Percentiles rank a stretch among this genome's conserved stretches.
These are phyloP conservation scores for Mastacembelus armatus DNA, from an alignment of 2,797 vertebrate genomes.

Conservation along the genomic window DNA sequence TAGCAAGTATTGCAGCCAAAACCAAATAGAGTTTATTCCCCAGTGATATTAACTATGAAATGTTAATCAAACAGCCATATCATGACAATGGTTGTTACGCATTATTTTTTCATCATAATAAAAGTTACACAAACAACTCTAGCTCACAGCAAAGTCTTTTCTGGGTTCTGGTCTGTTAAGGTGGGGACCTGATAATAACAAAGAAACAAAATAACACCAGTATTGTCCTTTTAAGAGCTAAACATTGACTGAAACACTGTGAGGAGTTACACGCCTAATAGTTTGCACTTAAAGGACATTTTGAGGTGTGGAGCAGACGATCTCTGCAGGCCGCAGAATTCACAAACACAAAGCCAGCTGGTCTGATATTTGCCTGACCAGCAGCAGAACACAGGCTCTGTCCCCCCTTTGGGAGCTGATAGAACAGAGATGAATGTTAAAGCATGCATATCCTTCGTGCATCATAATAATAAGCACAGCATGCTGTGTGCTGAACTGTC, in stretches of 20 bases:
- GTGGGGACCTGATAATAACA: conserved; percentile 11
- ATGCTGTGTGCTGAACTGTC: conserved; percentile 50
- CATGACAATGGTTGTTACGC: not conserved
- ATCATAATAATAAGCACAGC: conserved; percentile 59
- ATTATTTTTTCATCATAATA: not conserved
- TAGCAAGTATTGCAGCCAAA: not conserved
- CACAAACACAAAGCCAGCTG: conserved; percentile 82
- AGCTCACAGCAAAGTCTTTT: not conserved
- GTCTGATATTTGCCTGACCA: conserved; percentile 77
- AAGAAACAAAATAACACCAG: conserved; percentile 36
- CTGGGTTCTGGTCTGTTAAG: not conserved
- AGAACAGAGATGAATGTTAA: conserved; percentile 73
- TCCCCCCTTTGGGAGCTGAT: conserved; percentile 66
- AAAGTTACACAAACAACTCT: not conserved
- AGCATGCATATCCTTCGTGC: conserved; percentile 70
- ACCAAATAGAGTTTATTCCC: not conserved
- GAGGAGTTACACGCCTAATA: conserved; percentile 67
- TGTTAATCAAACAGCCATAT: not conserved
- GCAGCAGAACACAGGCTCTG: conserved; percentile 74
- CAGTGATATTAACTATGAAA: conserved; percentile 3
- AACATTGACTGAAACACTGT: conserved; percentile 58
- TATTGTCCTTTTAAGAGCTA: conserved; percentile 18
- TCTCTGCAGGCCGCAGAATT: conserved; percentile 77
- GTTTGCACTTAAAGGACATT: conserved; percentile 81
- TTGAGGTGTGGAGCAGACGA: conserved; percentile 82